Evolutionary conservation across 1,140 invertebrate genomes (phyloP).

Genomic region (Palaemon carinicauda): DNA sequence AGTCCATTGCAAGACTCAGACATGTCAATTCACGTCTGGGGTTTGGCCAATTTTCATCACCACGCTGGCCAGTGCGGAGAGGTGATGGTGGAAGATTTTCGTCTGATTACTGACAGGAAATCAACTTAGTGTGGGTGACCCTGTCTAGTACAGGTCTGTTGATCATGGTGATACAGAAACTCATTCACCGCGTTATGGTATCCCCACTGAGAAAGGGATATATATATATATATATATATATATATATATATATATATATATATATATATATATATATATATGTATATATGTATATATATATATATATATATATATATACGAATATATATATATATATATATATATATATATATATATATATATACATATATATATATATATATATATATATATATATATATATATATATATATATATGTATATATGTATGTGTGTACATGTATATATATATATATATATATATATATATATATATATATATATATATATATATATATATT

Average conservation of each 20-base stretch:
- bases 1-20: no score
- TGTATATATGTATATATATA: background rate
- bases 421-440: no score
- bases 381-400: background rate
- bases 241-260: background rate
- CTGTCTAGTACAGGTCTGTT: no score
- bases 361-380: background rate
- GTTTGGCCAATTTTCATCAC: no score
- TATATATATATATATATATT: background rate
- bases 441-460: background rate
- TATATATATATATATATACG: background rate
- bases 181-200: no score
- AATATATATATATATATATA: background rate
- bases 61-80: no score
- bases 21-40: no score
- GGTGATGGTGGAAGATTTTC: no score
- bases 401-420: background rate
- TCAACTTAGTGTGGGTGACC: no score
- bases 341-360: background rate
- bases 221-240: background rate
- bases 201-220: no score
- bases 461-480: background rate
- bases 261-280: background rate
- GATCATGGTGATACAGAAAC: no score
- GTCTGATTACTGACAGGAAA: no score